Percentiles rank a stretch among this genome's conserved stretches.
These are phyloP conservation scores for Zygaena filipendulae DNA, from an alignment of 2,888 invertebrate genomes.

Conservation along the genomic window DNA sequence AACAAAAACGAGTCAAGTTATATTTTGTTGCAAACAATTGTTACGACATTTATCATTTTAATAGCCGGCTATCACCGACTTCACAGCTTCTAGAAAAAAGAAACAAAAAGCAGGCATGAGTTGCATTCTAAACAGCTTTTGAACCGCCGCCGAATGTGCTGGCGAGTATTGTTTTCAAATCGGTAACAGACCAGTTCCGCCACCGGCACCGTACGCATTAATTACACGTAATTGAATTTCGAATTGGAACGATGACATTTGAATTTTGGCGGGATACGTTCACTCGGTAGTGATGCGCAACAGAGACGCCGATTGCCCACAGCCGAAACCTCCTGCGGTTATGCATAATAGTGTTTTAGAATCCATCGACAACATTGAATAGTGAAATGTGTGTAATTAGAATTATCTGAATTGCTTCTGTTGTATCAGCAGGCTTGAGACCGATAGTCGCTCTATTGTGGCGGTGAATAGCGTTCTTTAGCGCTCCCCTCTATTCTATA, in stretches of 20 bases:
- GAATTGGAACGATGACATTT: conserved; percentile 75
- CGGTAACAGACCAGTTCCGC: conserved; percentile 51
- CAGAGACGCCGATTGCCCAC: conserved; percentile 50
- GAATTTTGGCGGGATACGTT: conserved; percentile 60
- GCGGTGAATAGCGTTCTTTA: conserved; percentile 53
- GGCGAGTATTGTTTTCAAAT: conserved; percentile 53
- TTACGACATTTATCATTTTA: conserved; percentile 19
- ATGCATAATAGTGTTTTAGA: conserved; percentile 54
- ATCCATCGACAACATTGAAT: conserved; percentile 52
- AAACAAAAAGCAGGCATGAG: conserved; percentile 34
- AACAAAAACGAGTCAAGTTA: too few species aligned
- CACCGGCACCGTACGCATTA: conserved; percentile 61
- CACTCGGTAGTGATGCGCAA: conserved; percentile 53
- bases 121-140: conserved; percentile 41
- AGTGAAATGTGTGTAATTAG: conserved; percentile 65
- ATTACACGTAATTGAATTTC: conserved; percentile 74
- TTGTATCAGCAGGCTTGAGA: conserved; percentile 50
- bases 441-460: conserved; percentile 41
- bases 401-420: conserved; percentile 65
- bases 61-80: conserved; percentile 30
- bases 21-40: background rate
- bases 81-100: conserved; percentile 25
- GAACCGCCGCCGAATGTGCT: conserved; percentile 36
- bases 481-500: conserved; percentile 48
- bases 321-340: conserved; percentile 56